These are phyloP conservation scores for Branchipolynoe longqiensis DNA, from an alignment of 2,888 invertebrate species.

Conservation along the genomic window DNA sequence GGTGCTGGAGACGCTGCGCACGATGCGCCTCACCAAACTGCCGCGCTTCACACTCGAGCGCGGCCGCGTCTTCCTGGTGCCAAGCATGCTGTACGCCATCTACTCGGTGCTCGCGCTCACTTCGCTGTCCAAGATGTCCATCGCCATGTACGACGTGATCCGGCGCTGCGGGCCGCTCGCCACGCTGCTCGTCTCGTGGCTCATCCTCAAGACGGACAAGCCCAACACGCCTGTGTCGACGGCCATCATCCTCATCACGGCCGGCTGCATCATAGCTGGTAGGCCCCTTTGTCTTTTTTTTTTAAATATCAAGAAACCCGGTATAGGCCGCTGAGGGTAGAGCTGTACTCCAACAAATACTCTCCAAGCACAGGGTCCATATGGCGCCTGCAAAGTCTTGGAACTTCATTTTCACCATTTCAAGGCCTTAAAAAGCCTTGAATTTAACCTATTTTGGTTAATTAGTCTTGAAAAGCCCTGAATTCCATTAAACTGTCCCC, in stretches of 20 bases:
- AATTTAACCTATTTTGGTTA: too few relatives aligned
- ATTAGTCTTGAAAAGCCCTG: too few relatives aligned
- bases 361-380: too few relatives aligned
- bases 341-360: too few relatives aligned
- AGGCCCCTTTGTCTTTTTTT: slow-evolving; percentile 59
- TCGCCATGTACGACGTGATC: slow-evolving; percentile 84
- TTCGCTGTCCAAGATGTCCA: slow-evolving; percentile 83
- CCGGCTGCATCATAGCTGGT: slow-evolving; percentile 82
- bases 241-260: slow-evolving; percentile 80
- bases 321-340: too few relatives aligned
- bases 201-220: slow-evolving; percentile 79
- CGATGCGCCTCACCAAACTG: slow-evolving; percentile 74
- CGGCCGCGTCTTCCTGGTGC: slow-evolving; percentile 81
- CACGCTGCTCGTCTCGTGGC: slow-evolving; percentile 80
- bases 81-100: slow-evolving; percentile 83
- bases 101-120: slow-evolving; percentile 83
- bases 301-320: too few relatives aligned
- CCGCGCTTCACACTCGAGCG: slow-evolving; percentile 81
- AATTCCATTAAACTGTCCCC: too few relatives aligned
- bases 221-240: slow-evolving; percentile 76
- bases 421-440: too few relatives aligned
- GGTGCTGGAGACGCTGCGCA: slow-evolving; percentile 79
- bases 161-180: slow-evolving; percentile 83
- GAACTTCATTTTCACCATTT: too few relatives aligned
- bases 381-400: too few relatives aligned